Percentiles rank a stretch among this genome's conserved stretches.
Evolutionary conservation across 2,888 invertebrate genomes (phyloP).

Genomic region (Pterostichus niger): DNA sequence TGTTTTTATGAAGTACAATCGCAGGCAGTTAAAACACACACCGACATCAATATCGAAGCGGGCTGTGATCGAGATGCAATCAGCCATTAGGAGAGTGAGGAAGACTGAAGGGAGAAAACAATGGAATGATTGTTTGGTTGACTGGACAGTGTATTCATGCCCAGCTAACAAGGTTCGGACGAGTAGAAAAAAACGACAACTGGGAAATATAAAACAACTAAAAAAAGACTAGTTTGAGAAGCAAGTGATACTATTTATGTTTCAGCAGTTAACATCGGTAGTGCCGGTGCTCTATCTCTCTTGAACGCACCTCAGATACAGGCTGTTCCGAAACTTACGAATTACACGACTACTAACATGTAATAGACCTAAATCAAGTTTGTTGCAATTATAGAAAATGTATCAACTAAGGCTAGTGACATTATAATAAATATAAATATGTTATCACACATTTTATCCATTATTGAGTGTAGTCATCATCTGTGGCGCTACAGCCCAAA

Average conservation of each 20-base stretch:
- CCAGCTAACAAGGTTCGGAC: conserved; percentile 65
- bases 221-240: conserved; percentile 69
- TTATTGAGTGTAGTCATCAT: no score
- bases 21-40: conserved; percentile 65
- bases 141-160: conserved; percentile 63
- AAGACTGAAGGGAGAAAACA: not conserved
- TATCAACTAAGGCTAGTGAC: no score
- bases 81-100: conserved; percentile 18
- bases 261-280: conserved; percentile 68
- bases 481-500: no score
- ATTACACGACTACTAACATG: not conserved
- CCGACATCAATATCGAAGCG: conserved; percentile 61
- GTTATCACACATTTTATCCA: no score
- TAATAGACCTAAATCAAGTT: no score
- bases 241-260: conserved; percentile 70
- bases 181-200: conserved; percentile 66
- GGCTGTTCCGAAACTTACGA: conserved; percentile 17
- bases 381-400: not conserved
- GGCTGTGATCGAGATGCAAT: conserved; percentile 62
- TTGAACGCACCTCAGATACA: conserved; percentile 21
- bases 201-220: conserved; percentile 67
- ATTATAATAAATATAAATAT: no score
- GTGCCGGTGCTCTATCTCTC: conserved; percentile 65
- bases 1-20: conserved; percentile 65
- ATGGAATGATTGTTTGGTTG: conserved; percentile 41